Base-by-base conservation (phyloP, 1,140 invertebrate species). In the Cardiocondyla obscurior region DNA sequence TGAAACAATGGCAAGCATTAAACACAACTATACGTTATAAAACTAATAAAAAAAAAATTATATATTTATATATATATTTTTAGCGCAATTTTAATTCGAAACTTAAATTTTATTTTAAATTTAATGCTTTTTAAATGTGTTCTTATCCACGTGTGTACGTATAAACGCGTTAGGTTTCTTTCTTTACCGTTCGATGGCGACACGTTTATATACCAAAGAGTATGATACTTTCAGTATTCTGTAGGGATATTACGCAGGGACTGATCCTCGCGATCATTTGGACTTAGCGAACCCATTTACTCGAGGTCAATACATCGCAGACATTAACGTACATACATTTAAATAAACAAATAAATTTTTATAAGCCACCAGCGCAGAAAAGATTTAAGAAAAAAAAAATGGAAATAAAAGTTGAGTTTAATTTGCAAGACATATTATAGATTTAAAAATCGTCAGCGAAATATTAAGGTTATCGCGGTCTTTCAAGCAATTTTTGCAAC, bases 111-210 rank as follows among this genome's bases (percentile, higher is more conserved):
- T 19, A 33, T 70, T 36, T 14, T 5, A 19, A 5, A 19, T 69
- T 30, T 1, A 51, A 16, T 14, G 6, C 14, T 12, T 44, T 60
- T 0, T 0, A 19, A 30, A 30, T 44, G 7, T 16, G 10, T 10
- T 60, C 39, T 33, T 73, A 58, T 22, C 19, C 19, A 30, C 16
- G 16, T 64, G 62, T 62, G 44, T 14, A 30, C 16, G 16, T 64
- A 74, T 62, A 60, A 74, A 25, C 19, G 22, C 0, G 14, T 19
- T 28, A 33, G 28, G 72, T 76, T 76, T 76, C 72, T 64, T 64
- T 64, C 5, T 14, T 10, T 64, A 49, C 57, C 72, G 57, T 62
- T 28, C 49, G 72, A 76, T 76, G 72, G 72, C 57, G 72, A 76
- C 39, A 76, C 58, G 2, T n/a, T n/a, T n/a, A n/a, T 49, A 62